A percentile compares a stretch with the other conserved stretches of the same genome.
phyloP scores from a whole-genome alignment of 2,797 vertebrate species.

The Phalloptychus januarius region DNA sequence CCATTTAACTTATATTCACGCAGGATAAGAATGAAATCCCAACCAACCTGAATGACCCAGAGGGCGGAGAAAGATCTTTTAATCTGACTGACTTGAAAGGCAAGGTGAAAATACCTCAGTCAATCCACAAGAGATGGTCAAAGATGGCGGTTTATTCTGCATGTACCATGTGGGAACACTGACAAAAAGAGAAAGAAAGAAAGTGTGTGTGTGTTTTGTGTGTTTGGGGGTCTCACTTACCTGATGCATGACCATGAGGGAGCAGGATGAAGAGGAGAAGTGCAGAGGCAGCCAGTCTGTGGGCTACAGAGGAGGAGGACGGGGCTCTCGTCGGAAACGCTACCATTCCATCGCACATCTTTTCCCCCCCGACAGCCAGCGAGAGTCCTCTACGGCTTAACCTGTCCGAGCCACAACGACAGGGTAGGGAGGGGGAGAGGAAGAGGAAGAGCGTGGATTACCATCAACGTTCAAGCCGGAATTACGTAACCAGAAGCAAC shows the following conservation, averaged over 20 bases:
- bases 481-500: slow-evolving; percentile 75
- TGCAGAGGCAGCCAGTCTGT: slow-evolving; percentile 74
- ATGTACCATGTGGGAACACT: slow-evolving; percentile 21
- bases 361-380: slow-evolving; percentile 73
- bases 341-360: slow-evolving; percentile 86
- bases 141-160: slow-evolving; percentile 41
- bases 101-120: slow-evolving; percentile 44
- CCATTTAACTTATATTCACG: slow-evolving; percentile 47
- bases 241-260: slow-evolving; percentile 80
- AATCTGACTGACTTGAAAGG: slow-evolving; percentile 56
- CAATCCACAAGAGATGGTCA: slow-evolving; percentile 41
- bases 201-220: background rate
- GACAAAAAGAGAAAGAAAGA: background rate
- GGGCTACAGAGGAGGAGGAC: slow-evolving; percentile 69
- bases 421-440: slow-evolving; percentile 19
- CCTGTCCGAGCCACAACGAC: slow-evolving; percentile 68
- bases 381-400: slow-evolving; percentile 78
- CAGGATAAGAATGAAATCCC: slow-evolving; percentile 42
- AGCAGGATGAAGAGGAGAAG: slow-evolving; percentile 77
- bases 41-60: slow-evolving; percentile 52
- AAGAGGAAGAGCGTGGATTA: slow-evolving; percentile 57
- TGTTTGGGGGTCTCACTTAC: slow-evolving; percentile 66
- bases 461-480: slow-evolving; percentile 62
- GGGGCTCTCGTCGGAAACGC: slow-evolving; percentile 77
- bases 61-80: slow-evolving; percentile 62